These are phyloP conservation scores for Nebria salina DNA, from an alignment of 2,888 invertebrate genomes.

Conservation along the genomic window DNA sequence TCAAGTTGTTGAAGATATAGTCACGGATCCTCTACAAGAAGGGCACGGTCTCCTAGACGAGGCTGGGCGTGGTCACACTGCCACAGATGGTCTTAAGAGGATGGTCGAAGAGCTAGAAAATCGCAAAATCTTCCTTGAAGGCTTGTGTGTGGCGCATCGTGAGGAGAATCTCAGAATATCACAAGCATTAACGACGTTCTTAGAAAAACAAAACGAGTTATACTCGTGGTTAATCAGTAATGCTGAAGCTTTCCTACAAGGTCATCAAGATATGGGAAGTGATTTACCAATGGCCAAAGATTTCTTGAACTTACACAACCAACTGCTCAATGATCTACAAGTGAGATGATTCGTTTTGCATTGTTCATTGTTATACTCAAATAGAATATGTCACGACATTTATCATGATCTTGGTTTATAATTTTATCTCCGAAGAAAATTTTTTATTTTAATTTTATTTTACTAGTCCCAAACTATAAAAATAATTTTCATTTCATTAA, in stretches of 20 bases:
- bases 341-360: constrained; percentile 59
- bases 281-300: constrained; percentile 73
- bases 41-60: constrained; percentile 78
- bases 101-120: constrained; percentile 79
- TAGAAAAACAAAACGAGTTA: constrained; percentile 74
- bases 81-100: constrained; percentile 73
- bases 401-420: background rate
- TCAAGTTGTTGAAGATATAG: constrained; percentile 73
- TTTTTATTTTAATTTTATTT: too few relatives aligned
- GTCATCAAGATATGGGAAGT: constrained; percentile 79
- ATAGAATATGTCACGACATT: too few relatives aligned
- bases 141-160: constrained; percentile 72
- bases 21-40: constrained; percentile 73
- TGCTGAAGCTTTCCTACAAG: constrained; percentile 77
- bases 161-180: constrained; percentile 77
- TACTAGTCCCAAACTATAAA: too few relatives aligned
- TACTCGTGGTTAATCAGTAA: constrained; percentile 79
- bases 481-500: too few relatives aligned
- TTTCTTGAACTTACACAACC: constrained; percentile 78
- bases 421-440: too few relatives aligned
- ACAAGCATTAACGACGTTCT: constrained; percentile 73
- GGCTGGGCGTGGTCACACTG: constrained; percentile 71
- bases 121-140: constrained; percentile 72
- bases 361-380: too few relatives aligned
- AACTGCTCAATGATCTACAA: constrained; percentile 77